Base-by-base conservation (phyloP, 1,140 invertebrate genomes). In the Heliconius nattereri region DNA sequence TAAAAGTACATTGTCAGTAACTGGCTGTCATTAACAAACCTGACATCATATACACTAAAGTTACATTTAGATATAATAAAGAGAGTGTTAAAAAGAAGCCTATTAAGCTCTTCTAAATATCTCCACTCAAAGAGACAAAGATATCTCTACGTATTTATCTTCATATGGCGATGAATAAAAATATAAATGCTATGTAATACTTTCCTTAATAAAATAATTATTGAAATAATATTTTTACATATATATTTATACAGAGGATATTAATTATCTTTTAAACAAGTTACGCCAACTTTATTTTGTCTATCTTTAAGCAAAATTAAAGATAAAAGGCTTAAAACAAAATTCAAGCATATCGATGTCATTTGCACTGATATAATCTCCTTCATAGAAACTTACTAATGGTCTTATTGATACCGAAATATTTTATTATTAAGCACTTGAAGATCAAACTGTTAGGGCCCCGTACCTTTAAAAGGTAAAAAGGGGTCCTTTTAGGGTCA, bases 341-440 rank as follows among this genome's bases (percentile, higher is more conserved):
- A 66, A 29, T 66, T 66, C 60, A 66, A 66, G 60, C 60, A 66
- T 66, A 66, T 66, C 60, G 23, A 66, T 66, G 8, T 26, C 60
- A 3, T 66, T 66, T 66, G 23, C 9, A 66, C 23, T 57, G 49
- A 19, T 57, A 29, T 7, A 13, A 13, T 26, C 60, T 29, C 23
- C 60, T 66, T 11, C 11, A 16, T 66, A 66, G 23, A 66, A 66
- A 29, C 5, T 66, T 66, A 26, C 7, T 26, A 66, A 66, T 66
- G 26, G 13, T 66, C 60, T 57, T 57, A 57, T 57, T 57, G 20
- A 57, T 20, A n/a, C 16, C 52, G n/a, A 54, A 54, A 54, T 7
- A 7, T 54, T 54, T n/a, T 54, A n/a, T 54, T 54, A 54, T 54
- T n/a, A 54, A 54, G 52, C 20, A 20, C 7, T 8, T 54, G 3